These are phyloP conservation scores for Mastomys natalensis DNA, from an alignment of 2,113 vertebrate genomes.

Conservation along the genomic window DNA sequence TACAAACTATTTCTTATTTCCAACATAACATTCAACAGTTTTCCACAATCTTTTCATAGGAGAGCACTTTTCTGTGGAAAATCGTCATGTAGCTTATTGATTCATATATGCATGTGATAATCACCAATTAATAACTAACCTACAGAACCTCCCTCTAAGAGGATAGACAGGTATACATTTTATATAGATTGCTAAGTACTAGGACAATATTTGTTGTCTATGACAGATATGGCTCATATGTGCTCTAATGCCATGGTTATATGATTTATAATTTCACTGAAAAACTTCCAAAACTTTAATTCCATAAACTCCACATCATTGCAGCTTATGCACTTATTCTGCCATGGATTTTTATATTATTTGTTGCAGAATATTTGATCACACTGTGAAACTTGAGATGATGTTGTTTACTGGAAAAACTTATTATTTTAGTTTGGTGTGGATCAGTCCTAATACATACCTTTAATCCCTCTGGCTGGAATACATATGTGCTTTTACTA, in stretches of 20 bases:
- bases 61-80: slow-evolving; percentile 24
- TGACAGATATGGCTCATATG: neutral
- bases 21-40: neutral
- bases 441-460: no score
- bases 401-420: no score
- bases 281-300: slow-evolving; percentile 41
- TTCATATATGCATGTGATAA: neutral
- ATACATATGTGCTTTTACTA: no score
- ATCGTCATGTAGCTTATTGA: slow-evolving; percentile 1
- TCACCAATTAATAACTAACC: neutral
- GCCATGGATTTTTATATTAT: slow-evolving; percentile 59
- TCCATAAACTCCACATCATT: neutral
- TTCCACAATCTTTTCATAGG: slow-evolving; percentile 27
- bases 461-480: no score
- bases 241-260: neutral
- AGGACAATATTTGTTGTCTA: neutral
- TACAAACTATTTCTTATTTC: slow-evolving; percentile 28
- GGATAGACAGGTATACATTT: neutral
- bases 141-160: neutral
- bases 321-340: slow-evolving; percentile 8
- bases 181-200: neutral
- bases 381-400: no score
- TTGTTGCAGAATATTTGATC: no score
- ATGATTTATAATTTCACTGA: neutral
- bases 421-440: no score